Conservation (phyloP, 2,113 vertebrate genomes). For the Cyphomyrus discorhynchus region DNA sequence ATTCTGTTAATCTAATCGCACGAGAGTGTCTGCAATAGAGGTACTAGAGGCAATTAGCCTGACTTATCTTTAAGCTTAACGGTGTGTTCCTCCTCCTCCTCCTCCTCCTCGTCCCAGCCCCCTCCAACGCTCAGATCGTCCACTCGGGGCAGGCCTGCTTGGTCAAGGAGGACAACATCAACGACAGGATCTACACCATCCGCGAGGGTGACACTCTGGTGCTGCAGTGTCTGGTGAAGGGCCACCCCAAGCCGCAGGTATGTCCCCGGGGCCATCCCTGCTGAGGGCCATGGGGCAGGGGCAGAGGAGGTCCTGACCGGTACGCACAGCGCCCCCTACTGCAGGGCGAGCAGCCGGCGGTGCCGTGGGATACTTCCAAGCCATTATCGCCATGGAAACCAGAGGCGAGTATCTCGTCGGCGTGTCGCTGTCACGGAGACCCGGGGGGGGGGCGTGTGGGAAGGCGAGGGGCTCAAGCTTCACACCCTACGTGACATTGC, state of each 20-base stretch:
- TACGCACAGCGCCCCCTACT: neutral
- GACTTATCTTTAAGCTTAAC: neutral
- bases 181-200: constrained; percentile 94
- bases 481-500: neutral
- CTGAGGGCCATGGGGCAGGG: neutral
- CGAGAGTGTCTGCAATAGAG: neutral
- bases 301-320: neutral
- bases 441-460: neutral
- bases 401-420: neutral
- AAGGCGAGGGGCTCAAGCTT: neutral
- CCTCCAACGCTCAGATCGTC: constrained; percentile 90
- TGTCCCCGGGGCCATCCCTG: neutral
- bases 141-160: constrained; percentile 92
- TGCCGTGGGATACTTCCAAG: neutral
- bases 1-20: neutral
- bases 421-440: neutral
- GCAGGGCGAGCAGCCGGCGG: neutral
- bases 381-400: neutral
- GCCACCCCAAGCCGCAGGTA: constrained; percentile 93
- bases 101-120: constrained; percentile 60
- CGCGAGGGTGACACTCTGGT: constrained; percentile 86
- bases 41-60: neutral
- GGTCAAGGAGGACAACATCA: constrained; percentile 96
- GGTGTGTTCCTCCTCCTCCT: neutral
- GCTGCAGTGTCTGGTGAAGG: constrained; percentile 89